Percentiles rank a stretch among this genome's conserved stretches.
Evolutionary conservation across 2,113 vertebrate species (phyloP).

Genomic region (Lepus timidus): DNA sequence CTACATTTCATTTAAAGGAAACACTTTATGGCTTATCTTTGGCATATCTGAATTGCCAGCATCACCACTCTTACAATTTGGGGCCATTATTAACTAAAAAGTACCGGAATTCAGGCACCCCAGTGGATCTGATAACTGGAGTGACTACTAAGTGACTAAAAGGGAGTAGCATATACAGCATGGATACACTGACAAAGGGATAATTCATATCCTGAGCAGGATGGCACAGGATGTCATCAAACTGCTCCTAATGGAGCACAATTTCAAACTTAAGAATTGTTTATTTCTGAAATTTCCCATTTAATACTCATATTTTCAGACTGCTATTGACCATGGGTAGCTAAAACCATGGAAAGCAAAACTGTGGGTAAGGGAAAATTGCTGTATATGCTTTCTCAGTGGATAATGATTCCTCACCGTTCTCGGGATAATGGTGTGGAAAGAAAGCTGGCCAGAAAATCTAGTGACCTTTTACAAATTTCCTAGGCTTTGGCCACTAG

Average conservation of each 20-base stretch:
- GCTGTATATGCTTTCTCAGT: background rate
- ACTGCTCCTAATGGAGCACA: background rate
- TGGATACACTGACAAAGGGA: background rate
- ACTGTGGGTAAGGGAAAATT: background rate
- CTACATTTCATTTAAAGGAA: background rate
- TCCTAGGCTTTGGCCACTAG: background rate
- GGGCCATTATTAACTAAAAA: background rate
- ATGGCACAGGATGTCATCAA: background rate
- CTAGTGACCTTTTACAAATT: background rate
- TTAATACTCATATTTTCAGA: background rate
- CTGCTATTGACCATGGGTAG: background rate
- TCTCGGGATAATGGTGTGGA: background rate
- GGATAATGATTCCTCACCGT: background rate
- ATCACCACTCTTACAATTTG: background rate
- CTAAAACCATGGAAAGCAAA: background rate
- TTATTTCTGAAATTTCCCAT: background rate
- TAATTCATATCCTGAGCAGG: background rate
- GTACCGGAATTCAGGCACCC: background rate
- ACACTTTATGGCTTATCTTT: background rate
- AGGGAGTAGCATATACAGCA: background rate
- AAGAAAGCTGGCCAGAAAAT: constrained; percentile 35
- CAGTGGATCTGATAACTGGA: background rate
- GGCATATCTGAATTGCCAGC: background rate
- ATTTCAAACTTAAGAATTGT: background rate
- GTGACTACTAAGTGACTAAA: background rate